Evolutionary conservation across 2,113 vertebrate species (phyloP).

Genomic region (Coreoperca whiteheadi): DNA sequence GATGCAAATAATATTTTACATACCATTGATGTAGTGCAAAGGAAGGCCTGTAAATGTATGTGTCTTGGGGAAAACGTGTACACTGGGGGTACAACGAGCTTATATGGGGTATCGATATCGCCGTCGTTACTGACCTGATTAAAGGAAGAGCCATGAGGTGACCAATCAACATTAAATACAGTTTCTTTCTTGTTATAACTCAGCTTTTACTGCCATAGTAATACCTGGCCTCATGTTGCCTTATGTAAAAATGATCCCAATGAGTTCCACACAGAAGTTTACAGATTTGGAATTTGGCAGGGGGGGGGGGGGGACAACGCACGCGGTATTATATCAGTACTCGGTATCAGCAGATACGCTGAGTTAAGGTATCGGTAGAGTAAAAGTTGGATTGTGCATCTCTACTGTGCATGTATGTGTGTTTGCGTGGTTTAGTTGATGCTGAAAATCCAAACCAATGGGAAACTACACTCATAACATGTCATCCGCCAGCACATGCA

Average conservation of each 20-base stretch:
- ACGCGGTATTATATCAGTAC: not conserved
- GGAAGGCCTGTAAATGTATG: not conserved
- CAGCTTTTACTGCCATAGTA: not conserved
- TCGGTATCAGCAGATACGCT: not conserved
- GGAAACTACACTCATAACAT: not conserved
- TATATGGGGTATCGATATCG: too few relatives aligned
- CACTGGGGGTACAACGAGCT: not conserved
- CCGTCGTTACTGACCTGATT: not conserved
- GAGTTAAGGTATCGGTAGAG: not conserved
- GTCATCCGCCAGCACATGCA: not conserved
- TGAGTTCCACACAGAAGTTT: not conserved
- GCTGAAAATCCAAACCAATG: not conserved
- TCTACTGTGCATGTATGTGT: not conserved
- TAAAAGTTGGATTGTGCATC: not conserved
- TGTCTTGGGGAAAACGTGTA: not conserved
- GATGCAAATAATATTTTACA: not conserved
- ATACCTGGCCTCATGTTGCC: not conserved
- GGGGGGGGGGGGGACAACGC: too few relatives aligned
- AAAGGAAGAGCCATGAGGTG: not conserved
- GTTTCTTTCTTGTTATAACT: not conserved
- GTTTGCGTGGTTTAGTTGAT: not conserved
- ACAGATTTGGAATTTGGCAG: not conserved
- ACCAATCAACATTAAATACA: not conserved
- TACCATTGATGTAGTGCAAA: too few relatives aligned
- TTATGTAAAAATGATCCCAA: not conserved